Evolutionary conservation across 2,888 invertebrate genomes (phyloP).

Genomic region (Aproaerema taeniolella): DNA sequence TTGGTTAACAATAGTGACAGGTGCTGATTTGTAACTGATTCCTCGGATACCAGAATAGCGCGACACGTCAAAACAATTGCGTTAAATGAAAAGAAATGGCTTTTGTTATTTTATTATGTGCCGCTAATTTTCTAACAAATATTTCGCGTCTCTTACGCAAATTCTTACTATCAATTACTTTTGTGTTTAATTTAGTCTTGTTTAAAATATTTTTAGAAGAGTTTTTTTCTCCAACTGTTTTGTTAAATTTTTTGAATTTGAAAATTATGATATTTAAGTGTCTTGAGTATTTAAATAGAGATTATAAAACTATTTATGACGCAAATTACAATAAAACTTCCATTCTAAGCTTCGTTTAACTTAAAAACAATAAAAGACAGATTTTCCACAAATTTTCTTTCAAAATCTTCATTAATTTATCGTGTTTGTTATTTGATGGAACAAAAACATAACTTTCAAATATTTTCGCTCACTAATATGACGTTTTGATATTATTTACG

Average conservation of each 20-base stretch:
- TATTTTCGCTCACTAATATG: constrained; percentile 31
- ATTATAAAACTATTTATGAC: constrained; percentile 13
- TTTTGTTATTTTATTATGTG: constrained; percentile 40
- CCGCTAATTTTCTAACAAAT: constrained; percentile 51
- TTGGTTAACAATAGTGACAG: constrained; percentile 59
- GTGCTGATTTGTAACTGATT: constrained; percentile 65
- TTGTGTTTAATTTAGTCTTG: constrained; percentile 29
- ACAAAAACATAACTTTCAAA: constrained; percentile 20
- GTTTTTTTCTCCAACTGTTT: background rate
- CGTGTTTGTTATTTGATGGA: constrained; percentile 17
- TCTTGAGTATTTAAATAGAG: constrained; percentile 7
- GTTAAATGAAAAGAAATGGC: constrained; percentile 41
- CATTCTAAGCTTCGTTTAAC: background rate
- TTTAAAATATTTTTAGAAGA: background rate
- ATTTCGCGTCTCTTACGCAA: constrained; percentile 35
- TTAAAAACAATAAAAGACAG: constrained; percentile 9
- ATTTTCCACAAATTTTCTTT: constrained; percentile 10
- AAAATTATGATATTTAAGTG: background rate
- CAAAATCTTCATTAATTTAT: constrained; percentile 10
- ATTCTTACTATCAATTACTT: constrained; percentile 45
- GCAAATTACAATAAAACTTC: background rate
- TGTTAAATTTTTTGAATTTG: background rate
- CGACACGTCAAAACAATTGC: constrained; percentile 56
- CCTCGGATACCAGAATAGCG: constrained; percentile 54
- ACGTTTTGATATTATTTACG: constrained; percentile 38